These are phyloP conservation scores for Nyctalus aviator DNA, from an alignment of 2,797 vertebrate species.

Conservation along the genomic window DNA sequence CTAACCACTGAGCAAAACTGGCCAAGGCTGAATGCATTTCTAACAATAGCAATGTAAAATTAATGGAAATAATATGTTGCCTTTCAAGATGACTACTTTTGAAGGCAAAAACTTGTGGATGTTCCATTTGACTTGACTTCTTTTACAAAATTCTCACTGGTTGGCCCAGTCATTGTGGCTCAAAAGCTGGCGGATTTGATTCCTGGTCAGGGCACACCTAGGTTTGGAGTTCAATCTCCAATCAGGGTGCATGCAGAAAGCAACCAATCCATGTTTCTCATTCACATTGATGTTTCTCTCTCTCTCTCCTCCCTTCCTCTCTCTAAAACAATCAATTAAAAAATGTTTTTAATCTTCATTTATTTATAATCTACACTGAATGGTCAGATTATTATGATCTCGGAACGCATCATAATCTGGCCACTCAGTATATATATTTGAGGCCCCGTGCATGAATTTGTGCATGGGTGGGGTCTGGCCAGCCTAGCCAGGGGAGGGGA, in stretches of 20 bases:
- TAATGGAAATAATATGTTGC: slow-evolving; percentile 7
- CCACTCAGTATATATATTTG: too few relatives aligned
- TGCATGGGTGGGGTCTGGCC: too few relatives aligned
- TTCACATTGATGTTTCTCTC: neutral
- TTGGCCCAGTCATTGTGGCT: neutral
- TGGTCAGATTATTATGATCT: too few relatives aligned
- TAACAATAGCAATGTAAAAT: slow-evolving; percentile 20
- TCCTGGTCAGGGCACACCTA: neutral
- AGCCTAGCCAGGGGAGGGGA: too few relatives aligned
- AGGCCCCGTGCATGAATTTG: too few relatives aligned
- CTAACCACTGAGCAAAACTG: too few relatives aligned
- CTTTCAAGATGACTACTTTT: slow-evolving; percentile 43
- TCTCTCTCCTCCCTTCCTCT: neutral
- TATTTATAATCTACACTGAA: slow-evolving; percentile 39
- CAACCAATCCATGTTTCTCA: neutral
- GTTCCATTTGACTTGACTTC: slow-evolving; percentile 39
- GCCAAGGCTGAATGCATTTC: neutral
- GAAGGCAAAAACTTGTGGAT: slow-evolving; percentile 52
- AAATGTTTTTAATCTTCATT: neutral
- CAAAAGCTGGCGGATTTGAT: neutral
- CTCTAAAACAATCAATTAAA: neutral
- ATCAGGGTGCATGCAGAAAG: neutral
- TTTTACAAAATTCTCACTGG: slow-evolving; percentile 13
- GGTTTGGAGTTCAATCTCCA: neutral
- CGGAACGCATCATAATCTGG: too few relatives aligned